These are phyloP conservation scores for Vulpes ferrilata DNA, from an alignment of 2,113 vertebrate genomes.

Conservation along the genomic window DNA sequence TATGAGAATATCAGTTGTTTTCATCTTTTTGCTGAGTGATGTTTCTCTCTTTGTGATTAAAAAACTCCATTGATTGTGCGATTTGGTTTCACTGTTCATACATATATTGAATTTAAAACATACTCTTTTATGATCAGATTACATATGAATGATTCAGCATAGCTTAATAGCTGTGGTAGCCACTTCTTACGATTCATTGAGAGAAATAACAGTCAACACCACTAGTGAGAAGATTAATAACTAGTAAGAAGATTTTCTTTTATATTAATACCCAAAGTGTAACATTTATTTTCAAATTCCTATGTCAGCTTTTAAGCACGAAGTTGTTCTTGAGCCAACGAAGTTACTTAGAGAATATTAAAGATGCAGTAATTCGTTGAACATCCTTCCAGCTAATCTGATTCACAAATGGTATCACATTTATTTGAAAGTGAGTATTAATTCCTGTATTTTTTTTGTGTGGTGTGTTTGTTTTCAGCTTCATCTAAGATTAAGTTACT, in stretches of 20 bases:
- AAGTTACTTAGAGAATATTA: neutral
- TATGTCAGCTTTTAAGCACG: neutral
- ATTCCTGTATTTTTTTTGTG: neutral
- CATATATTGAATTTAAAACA: slow-evolving; percentile 83
- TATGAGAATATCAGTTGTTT: neutral
- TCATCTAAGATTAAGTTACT: slow-evolving; percentile 14
- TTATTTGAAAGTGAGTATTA: slow-evolving; percentile 35
- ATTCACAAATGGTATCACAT: neutral
- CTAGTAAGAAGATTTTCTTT: slow-evolving; percentile 10
- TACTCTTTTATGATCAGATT: slow-evolving; percentile 85
- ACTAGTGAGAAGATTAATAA: neutral
- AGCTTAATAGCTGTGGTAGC: slow-evolving; percentile 82
- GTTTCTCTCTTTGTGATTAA: slow-evolving; percentile 72
- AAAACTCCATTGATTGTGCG: slow-evolving; percentile 80
- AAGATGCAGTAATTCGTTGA: neutral
- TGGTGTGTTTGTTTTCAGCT: neutral
- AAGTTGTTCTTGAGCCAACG: neutral
- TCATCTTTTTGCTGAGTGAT: neutral
- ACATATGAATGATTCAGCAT: slow-evolving; percentile 86
- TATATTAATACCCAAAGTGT: neutral
- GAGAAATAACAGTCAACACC: slow-evolving; percentile 78
- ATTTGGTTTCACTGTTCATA: slow-evolving; percentile 83
- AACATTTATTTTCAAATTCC: neutral
- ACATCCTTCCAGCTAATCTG: neutral
- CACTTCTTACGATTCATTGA: slow-evolving; percentile 87